phyloP scores from a whole-genome alignment of 2,797 vertebrate genomes.

The Heteromormyrus szaboi region DNA sequence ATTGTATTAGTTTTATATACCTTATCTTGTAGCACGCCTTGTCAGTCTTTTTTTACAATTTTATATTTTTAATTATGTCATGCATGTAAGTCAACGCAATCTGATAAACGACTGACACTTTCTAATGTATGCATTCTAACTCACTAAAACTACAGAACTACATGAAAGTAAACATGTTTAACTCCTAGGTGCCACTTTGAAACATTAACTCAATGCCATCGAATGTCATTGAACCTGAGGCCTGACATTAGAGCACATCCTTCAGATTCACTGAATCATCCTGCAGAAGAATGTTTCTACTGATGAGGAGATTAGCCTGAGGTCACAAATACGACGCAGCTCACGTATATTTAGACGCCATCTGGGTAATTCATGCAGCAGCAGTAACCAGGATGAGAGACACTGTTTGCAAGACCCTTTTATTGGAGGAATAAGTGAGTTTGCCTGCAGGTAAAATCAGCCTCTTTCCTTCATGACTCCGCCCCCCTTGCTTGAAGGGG shows the following conservation, averaged over 20 bases:
- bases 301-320: neutral
- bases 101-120: neutral
- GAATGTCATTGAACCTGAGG: neutral
- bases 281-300: neutral
- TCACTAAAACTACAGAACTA: neutral
- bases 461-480: neutral
- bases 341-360: neutral
- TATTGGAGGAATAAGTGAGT: slow-evolving; percentile 3
- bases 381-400: neutral
- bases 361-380: neutral
- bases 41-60: neutral
- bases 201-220: neutral
- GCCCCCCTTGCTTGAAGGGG: neutral
- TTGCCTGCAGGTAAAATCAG: neutral
- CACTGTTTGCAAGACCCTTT: neutral
- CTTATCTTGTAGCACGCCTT: neutral
- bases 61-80: neutral
- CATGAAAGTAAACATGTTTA: neutral
- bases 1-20: neutral
- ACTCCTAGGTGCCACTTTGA: neutral
- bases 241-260: neutral
- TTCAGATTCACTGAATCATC: neutral
- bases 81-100: neutral
- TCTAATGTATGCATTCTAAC: neutral
- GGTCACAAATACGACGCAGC: neutral